A percentile compares a stretch with the other conserved stretches of the same genome.
phyloP scores from a whole-genome alignment of 64 coral and sea anemone genomes.

The Trachythela sp. region DNA sequence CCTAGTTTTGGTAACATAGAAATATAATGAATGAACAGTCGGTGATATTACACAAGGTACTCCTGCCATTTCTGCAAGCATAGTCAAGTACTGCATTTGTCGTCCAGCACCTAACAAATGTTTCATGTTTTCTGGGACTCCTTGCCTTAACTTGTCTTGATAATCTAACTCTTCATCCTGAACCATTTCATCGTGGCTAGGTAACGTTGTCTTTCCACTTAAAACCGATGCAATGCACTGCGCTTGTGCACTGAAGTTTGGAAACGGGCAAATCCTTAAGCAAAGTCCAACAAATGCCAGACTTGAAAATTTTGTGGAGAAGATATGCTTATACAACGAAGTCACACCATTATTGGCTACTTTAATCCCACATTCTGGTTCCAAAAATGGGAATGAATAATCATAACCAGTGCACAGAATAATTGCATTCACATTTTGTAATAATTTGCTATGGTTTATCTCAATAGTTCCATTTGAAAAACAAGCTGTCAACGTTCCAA shows the following conservation, averaged over 20 bases:
- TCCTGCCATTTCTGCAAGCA: constrained; percentile 28
- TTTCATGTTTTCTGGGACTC: constrained; percentile 20
- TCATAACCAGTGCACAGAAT: constrained; percentile 58
- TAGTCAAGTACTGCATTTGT: constrained; percentile 28
- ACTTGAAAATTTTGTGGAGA: constrained; percentile 44
- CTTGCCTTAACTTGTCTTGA: constrained; percentile 18
- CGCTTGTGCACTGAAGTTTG: constrained; percentile 47
- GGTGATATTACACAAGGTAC: not conserved
- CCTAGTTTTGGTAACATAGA: not conserved
- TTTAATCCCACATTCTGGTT: constrained; percentile 37
- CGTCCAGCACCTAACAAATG: constrained; percentile 34
- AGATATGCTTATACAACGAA: constrained; percentile 53
- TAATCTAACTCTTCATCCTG: constrained; percentile 45
- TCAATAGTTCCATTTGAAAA: not conserved
- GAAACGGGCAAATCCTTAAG: constrained; percentile 33
- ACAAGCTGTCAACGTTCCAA: not conserved
- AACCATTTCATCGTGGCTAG: constrained; percentile 47
- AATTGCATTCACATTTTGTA: constrained; percentile 28
- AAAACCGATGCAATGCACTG: constrained; percentile 17
- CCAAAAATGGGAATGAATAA: constrained; percentile 54
- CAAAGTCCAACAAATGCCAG: constrained; percentile 51
- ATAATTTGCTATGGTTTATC: not conserved
- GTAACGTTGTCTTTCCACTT: constrained; percentile 17
- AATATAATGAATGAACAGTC: not conserved
- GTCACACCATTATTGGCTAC: constrained; percentile 45